Evolutionary conservation across 2,797 vertebrate species (phyloP).

Genomic region (Pterois miles): DNA sequence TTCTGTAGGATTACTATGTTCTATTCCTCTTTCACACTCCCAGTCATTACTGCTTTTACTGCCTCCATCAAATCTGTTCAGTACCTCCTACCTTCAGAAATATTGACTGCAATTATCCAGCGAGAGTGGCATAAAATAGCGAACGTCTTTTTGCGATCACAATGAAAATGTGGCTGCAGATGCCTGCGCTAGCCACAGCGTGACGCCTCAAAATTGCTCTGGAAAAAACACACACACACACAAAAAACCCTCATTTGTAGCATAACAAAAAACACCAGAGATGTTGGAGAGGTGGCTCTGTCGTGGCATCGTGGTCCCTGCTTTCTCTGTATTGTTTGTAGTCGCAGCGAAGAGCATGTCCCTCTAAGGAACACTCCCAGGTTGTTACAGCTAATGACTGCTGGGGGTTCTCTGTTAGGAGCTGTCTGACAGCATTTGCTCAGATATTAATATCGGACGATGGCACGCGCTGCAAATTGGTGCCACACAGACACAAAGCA

Average conservation of each 20-base stretch:
- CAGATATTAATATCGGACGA: conserved; percentile 70
- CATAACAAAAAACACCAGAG: conserved; percentile 17
- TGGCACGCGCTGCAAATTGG: conserved; percentile 45
- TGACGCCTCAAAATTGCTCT: conserved; percentile 44
- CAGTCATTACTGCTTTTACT: conserved; percentile 68
- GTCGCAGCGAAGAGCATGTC: conserved; percentile 63
- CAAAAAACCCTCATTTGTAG: conserved; percentile 1
- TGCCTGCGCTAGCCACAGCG: conserved; percentile 37
- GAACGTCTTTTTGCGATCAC: conserved; percentile 48
- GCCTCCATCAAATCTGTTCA: conserved; percentile 66
- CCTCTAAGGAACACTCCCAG: conserved; percentile 75
- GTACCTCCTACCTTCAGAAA: conserved; percentile 57
- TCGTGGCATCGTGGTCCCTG: conserved; percentile 7
- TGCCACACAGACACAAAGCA: conserved; percentile 32
- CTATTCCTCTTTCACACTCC: conserved; percentile 52
- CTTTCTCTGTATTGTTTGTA: conserved; percentile 60
- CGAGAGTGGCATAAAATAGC: conserved; percentile 51
- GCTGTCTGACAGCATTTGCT: conserved; percentile 79
- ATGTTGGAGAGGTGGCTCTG: conserved; percentile 3
- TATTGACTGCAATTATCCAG: conserved; percentile 68
- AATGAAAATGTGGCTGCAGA: conserved; percentile 52
- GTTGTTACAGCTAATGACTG: conserved; percentile 80
- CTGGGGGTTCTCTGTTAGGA: conserved; percentile 69
- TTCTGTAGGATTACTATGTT: conserved; percentile 61
- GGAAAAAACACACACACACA: not conserved